Conservation (phyloP, 1,140 invertebrate genomes). For the Bombus pascuorum region DNA sequence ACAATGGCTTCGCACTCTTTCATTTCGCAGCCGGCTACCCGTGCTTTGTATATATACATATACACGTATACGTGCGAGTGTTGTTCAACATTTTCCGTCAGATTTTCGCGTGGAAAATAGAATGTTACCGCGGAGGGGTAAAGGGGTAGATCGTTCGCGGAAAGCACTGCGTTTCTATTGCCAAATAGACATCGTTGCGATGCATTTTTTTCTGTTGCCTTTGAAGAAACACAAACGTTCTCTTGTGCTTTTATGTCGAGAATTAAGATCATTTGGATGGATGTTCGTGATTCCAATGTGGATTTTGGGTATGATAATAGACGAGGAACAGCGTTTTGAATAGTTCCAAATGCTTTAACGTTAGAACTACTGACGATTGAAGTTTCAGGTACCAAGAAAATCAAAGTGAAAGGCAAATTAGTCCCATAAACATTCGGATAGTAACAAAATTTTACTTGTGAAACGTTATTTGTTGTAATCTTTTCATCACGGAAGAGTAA, state of each 20-base stretch:
- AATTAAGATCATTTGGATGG: not conserved
- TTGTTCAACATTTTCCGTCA: not conserved
- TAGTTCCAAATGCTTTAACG: not conserved
- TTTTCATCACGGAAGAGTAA: no score
- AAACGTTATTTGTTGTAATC: no score
- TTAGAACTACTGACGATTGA: not conserved
- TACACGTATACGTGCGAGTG: not conserved
- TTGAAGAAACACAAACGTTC: not conserved
- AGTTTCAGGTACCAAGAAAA: not conserved
- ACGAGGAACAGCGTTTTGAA: not conserved
- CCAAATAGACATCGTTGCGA: not conserved
- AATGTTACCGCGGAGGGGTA: not conserved
- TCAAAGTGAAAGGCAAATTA: not conserved
- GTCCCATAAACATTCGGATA: no score
- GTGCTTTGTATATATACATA: no score
- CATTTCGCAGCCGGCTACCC: slow-evolving; percentile 17
- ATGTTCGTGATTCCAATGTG: no score
- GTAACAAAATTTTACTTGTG: no score
- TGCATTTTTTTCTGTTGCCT: not conserved
- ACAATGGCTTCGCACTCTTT: slow-evolving; percentile 36
- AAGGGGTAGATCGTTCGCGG: not conserved
- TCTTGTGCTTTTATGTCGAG: not conserved
- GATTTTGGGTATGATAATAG: not conserved
- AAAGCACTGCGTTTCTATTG: not conserved
- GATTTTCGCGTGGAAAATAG: slow-evolving; percentile 16